These are phyloP conservation scores for Gambelia wislizenii DNA, from an alignment of 2,797 vertebrate genomes.

Conservation along the genomic window DNA sequence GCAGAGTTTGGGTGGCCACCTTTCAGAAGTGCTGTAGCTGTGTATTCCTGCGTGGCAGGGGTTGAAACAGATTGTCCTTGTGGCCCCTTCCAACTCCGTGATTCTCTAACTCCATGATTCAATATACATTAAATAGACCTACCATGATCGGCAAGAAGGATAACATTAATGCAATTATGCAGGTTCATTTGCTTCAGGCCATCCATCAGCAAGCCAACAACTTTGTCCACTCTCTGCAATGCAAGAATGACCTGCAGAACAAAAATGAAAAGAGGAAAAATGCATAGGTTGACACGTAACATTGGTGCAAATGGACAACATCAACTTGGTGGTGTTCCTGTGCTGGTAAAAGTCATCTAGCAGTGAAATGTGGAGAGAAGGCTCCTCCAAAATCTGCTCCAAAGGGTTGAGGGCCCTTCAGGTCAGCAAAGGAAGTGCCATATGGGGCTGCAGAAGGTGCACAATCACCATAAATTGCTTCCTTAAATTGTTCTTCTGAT, in stretches of 20 bases:
- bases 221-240: conserved; percentile 85
- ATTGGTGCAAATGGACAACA: background rate
- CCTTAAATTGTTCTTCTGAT: background rate
- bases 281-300: background rate
- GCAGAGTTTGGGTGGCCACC: background rate
- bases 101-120: too few relatives aligned
- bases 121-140: conserved; percentile 59
- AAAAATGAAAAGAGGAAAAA: conserved; percentile 18
- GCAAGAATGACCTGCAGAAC: conserved; percentile 85
- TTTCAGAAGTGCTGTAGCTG: background rate
- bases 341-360: background rate
- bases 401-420: background rate
- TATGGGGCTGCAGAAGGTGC: background rate
- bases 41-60: too few relatives aligned
- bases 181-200: conserved; percentile 87
- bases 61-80: too few relatives aligned
- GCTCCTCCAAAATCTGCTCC: background rate
- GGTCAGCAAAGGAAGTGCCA: background rate
- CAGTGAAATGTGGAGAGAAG: background rate
- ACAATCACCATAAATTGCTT: background rate
- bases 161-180: conserved; percentile 89
- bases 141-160: conserved; percentile 97
- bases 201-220: conserved; percentile 90
- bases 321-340: background rate
- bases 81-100: too few relatives aligned